Conservation (phyloP, 2,113 vertebrate species). For the Engraulis encrasicolus region DNA sequence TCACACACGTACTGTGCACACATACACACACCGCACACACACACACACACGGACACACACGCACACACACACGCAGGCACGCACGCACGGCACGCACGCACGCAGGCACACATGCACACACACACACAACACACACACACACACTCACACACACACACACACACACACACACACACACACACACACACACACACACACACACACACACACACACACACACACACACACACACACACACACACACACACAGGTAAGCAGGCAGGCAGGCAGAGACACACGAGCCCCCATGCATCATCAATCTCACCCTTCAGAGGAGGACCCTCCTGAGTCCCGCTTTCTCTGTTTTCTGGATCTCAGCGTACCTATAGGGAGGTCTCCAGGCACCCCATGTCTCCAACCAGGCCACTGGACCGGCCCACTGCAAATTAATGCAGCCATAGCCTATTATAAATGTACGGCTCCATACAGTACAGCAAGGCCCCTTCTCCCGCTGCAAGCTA, state of each 20-base stretch:
- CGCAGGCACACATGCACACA: conserved; percentile 6
- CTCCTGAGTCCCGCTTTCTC: conserved; percentile 71
- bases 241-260: conserved; percentile 29
- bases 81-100: no score
- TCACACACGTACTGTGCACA: conserved; percentile 28
- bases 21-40: conserved; percentile 5
- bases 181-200: neutral
- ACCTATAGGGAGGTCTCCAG: conserved; percentile 76
- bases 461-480: conserved; percentile 15
- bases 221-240: conserved; percentile 34
- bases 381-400: conserved; percentile 60
- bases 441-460: conserved; percentile 51
- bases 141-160: no score
- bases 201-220: neutral
- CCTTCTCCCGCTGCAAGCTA: conserved; percentile 10
- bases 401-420: conserved; percentile 65
- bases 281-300: conserved; percentile 75
- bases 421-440: conserved; percentile 71
- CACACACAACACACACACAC: conserved; percentile 35
- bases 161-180: conserved; percentile 13
- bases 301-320: conserved; percentile 67
- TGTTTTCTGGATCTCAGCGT: conserved; percentile 74
- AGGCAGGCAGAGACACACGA: conserved; percentile 28
- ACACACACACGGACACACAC: neutral
- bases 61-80: neutral